Conservation (phyloP, 2,797 vertebrate species). For the Diglossa cyanea region DNA sequence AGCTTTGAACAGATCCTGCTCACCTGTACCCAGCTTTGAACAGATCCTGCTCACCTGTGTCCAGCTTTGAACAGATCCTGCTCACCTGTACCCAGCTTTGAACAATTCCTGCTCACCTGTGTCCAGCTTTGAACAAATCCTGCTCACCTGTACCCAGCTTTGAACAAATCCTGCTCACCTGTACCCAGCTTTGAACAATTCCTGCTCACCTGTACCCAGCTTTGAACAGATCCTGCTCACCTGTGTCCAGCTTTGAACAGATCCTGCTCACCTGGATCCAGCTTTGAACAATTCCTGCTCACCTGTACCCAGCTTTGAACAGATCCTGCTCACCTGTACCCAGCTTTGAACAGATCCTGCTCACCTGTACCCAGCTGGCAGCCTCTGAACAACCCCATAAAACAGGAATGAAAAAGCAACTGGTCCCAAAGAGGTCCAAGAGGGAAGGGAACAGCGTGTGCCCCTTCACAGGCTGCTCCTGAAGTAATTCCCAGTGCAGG, state of each 20-base stretch:
- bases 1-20: not conserved
- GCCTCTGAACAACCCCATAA: not conserved
- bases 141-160: not conserved
- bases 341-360: not conserved
- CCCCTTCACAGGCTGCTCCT: not conserved
- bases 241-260: not conserved
- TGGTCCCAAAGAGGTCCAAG: not conserved
- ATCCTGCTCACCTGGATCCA: not conserved
- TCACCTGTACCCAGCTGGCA: conserved; percentile 18
- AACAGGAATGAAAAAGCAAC: not conserved
- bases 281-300: not conserved
- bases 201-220: not conserved
- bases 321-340: not conserved
- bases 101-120: not conserved
- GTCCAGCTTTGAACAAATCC: not conserved
- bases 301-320: not conserved
- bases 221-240: not conserved
- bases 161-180: not conserved
- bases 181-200: rapidly evolving
- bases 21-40: not conserved
- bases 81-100: not conserved
- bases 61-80: not conserved
- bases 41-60: not conserved
- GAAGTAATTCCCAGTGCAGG: not conserved
- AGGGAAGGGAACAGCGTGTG: not conserved